phyloP scores from a whole-genome alignment of 2,113 vertebrate genomes.

The Amphiprion ocellaris region DNA sequence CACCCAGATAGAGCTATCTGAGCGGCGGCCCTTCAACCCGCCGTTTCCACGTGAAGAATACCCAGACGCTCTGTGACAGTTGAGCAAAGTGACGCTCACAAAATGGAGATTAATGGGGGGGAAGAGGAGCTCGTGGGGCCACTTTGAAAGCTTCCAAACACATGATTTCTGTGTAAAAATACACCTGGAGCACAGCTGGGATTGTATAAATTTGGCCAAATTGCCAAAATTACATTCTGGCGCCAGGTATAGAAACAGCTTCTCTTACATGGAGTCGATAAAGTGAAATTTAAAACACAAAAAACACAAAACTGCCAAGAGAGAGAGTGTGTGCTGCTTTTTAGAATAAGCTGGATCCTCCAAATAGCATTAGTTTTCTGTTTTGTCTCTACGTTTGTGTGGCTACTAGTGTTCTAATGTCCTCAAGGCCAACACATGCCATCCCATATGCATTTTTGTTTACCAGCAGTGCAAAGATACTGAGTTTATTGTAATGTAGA shows the following conservation, averaged over 20 bases:
- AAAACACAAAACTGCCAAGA: not conserved
- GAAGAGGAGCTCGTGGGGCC: not conserved
- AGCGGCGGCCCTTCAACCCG: slow-evolving; percentile 74
- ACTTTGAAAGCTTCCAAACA: not conserved
- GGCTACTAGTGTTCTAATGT: not conserved
- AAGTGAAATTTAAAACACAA: slow-evolving; percentile 4
- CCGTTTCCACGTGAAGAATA: slow-evolving; percentile 69
- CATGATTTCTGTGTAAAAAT: slow-evolving; percentile 13
- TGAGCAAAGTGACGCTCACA: slow-evolving; percentile 55
- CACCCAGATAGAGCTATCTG: slow-evolving; percentile 85
- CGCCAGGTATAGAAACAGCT: not conserved
- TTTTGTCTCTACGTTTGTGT: not conserved
- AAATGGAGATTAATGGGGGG: slow-evolving; percentile 70
- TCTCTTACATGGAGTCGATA: not conserved
- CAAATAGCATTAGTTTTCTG: not conserved
- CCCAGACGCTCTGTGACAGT: slow-evolving; percentile 50
- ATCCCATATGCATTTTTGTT: too few species aligned
- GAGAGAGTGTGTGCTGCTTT: not conserved
- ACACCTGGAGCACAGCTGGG: not conserved
- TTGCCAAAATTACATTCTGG: slow-evolving; percentile 13
- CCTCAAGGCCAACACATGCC: too few species aligned
- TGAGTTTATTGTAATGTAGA: too few species aligned
- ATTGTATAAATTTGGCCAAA: slow-evolving; percentile 4
- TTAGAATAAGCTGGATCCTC: not conserved
- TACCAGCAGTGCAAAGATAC: too few species aligned